Conservation (phyloP, 2,113 vertebrate species). For the Aspidoscelis tigris region DNA sequence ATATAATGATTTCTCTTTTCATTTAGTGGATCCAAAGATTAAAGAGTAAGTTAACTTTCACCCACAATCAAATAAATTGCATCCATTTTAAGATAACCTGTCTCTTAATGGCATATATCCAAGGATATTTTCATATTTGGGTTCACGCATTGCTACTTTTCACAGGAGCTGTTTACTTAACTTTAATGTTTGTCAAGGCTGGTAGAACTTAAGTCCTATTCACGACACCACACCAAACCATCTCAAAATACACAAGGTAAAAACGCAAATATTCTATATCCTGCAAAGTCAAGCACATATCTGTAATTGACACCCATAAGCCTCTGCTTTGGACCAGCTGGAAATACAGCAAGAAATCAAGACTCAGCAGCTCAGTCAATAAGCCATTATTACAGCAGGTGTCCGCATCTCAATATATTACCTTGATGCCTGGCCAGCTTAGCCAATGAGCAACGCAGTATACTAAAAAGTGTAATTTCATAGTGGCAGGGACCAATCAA, state of each 20-base stretch:
- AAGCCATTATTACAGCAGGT: background rate
- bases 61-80: background rate
- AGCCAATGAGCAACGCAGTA: background rate
- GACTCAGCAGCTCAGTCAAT: background rate
- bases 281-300: background rate
- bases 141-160: background rate
- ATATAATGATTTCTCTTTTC: background rate
- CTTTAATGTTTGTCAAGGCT: background rate
- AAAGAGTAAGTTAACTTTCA: background rate
- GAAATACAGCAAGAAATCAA: background rate
- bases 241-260: background rate
- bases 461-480: background rate
- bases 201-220: background rate
- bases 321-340: background rate
- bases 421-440: background rate
- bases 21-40: background rate
- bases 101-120: background rate
- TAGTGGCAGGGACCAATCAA: background rate
- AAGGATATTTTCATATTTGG: background rate
- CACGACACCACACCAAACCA: background rate
- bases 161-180: too few relatives aligned
- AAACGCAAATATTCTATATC: background rate
- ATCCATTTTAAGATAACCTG: background rate
- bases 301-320: background rate
- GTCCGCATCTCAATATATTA: background rate